phyloP scores from a whole-genome alignment of 1,140 invertebrate species.

The Penaeus indicus region DNA sequence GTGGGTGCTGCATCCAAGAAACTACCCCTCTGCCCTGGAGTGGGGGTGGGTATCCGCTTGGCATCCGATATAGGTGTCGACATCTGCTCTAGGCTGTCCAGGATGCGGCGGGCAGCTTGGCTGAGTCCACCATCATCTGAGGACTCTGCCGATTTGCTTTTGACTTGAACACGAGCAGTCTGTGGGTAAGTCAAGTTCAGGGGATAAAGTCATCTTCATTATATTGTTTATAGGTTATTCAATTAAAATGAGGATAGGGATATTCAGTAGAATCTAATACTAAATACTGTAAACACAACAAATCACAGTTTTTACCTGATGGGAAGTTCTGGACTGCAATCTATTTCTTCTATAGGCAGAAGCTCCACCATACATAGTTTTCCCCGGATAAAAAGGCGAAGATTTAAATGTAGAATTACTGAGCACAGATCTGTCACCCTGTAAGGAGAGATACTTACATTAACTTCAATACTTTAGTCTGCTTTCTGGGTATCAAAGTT shows the following conservation, averaged over 20 bases:
- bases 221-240: neutral
- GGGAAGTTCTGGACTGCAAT: conserved; percentile 61
- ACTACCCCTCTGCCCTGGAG: conserved; percentile 55
- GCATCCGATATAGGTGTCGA: conserved; percentile 70
- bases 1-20: conserved; percentile 48
- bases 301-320: conserved; percentile 6
- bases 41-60: conserved; percentile 65
- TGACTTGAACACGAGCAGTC: conserved; percentile 62
- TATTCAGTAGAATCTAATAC: no score
- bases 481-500: neutral
- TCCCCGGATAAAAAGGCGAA: conserved; percentile 86
- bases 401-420: conserved; percentile 70
- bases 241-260: no score
- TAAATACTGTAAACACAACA: no score
- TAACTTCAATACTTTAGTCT: no score
- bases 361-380: conserved; percentile 84
- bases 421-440: conserved; percentile 67
- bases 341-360: conserved; percentile 73
- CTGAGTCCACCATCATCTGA: conserved; percentile 68
- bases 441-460: conserved; percentile 31
- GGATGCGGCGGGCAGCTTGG: conserved; percentile 70
- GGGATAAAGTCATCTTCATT: neutral
- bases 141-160: conserved; percentile 63
- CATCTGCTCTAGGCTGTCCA: conserved; percentile 71
- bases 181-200: neutral